Base-by-base conservation (phyloP, 2,888 invertebrate genomes). In the Alsophila aescularia region DNA sequence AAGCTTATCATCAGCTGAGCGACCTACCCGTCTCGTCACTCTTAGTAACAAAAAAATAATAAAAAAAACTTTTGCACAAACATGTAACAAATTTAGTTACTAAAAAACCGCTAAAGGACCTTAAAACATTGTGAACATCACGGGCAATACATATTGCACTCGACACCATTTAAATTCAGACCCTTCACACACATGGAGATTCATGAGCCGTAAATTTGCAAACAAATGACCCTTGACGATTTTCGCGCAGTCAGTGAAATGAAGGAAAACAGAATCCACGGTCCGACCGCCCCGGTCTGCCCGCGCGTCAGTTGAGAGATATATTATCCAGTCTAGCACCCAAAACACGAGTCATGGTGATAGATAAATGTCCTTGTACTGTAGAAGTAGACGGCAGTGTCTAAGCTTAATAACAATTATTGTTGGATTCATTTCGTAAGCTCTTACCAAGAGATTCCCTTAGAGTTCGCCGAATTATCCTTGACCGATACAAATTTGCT, bases 181-280 rank as follows among this genome's bases (percentile, higher is more conserved):
- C 83, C 83, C 80, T 84, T 83, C 79, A 79, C 77, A 79, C 77
- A 75, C 55, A 45, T 76, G 67, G 67, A 73, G 79, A 70, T 84
- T 83, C 83, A 85, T 82, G 85, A 81, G 74, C 79, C 84, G 85
- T 89, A 85, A 87, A 87, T 85, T 78, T 76, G 73, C 67, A 74
- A 84, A 79, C 81, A 88, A 90, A 90, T 88, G 87, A 73, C 81
- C 88, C 90, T 83, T 86, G 87, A 88, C 85, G 81, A 75, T 78
- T 85, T 80, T 83, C 81, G 83, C 82, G 72, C 69, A 81, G 81
- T 85, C 86, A 83, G 81, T 77, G 78, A 80, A 86, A 85, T 86
- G 83, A 85, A 84, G 84, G 83, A 83, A 86, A 87, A 86, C 83
- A 85, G 76, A 68, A 55, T 71, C 66, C 69, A 69, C 54, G 60